A percentile compares a stretch with the other conserved stretches of the same genome.
phyloP scores from a whole-genome alignment of 2,888 invertebrate genomes.

The Dendrolimus houi region DNA sequence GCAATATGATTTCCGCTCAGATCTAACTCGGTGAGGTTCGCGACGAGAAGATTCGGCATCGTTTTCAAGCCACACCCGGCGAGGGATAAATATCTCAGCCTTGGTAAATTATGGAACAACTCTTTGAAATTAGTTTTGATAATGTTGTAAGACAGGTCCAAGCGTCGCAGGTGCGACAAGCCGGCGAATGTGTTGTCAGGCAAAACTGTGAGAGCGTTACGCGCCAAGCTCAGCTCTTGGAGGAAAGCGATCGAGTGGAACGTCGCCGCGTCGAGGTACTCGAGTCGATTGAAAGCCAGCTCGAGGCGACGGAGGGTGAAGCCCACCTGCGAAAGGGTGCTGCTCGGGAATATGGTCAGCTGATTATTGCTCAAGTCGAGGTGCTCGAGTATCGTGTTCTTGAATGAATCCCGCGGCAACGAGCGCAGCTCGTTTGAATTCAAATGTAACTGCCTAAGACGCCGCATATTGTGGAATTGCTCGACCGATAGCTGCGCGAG shows the following conservation, averaged over 20 bases:
- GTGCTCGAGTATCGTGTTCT: constrained; percentile 83
- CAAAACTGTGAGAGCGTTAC: constrained; percentile 85
- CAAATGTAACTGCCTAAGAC: constrained; percentile 80
- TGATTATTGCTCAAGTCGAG: constrained; percentile 84
- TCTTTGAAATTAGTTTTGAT: constrained; percentile 88
- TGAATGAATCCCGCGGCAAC: constrained; percentile 83
- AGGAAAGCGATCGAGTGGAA: constrained; percentile 81
- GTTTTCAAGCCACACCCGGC: constrained; percentile 81
- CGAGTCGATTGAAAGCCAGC: constrained; percentile 83
- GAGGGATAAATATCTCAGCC: constrained; percentile 80
- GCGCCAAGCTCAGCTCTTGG: constrained; percentile 82
- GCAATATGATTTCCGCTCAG: constrained; percentile 83
- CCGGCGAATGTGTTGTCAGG: constrained; percentile 89
- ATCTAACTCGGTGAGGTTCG: constrained; percentile 81
- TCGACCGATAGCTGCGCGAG: constrained; percentile 35
- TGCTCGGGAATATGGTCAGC: constrained; percentile 82
- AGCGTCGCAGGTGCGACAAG: constrained; percentile 80
- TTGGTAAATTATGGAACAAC: constrained; percentile 85
- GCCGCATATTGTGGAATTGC: constrained; percentile 72
- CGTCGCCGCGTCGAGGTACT: constrained; percentile 88
- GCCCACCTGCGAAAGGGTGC: constrained; percentile 83
- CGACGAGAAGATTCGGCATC: constrained; percentile 81
- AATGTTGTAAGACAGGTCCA: constrained; percentile 85
- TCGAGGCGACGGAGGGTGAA: constrained; percentile 84
- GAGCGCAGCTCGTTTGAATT: constrained; percentile 81